Base-by-base conservation (phyloP, 2,888 invertebrate species). In the Chymomyza fuscimana region DNA sequence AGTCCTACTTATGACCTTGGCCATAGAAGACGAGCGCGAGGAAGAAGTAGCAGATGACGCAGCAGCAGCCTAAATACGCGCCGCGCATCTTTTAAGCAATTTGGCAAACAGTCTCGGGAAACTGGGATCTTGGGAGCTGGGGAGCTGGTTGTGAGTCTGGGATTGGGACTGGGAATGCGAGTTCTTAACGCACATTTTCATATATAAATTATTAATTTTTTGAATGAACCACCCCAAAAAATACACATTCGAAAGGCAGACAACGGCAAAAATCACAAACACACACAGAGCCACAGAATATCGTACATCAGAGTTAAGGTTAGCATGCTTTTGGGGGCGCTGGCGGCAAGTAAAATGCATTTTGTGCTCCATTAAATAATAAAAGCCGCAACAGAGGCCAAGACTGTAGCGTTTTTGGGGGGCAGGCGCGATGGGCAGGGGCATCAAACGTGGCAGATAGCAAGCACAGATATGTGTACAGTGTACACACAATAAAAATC, bases 171-270 rank as follows among this genome's bases (percentile, higher is more conserved):
- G 63, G 29, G 29, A 25, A 9, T 59, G 59, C 0, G 52, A 72
- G 81, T 90, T 90, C 89, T 90, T 83, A 89, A 84, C 84, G 86
- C 90, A 90, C 89, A 90, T 90, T 90, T 89, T 90, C 89, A 80
- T 89, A 81, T 82, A 90, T 89, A 86, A 89, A 90, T 89, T 89
- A 90, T 89, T 89, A 89, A 90, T 85, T 88, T 81, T 32, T 70
- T n/a, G 84, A 79, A 73, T 86, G 86, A 83, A 78, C 83, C n/a
- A 46, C 61, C 52, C 58, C 25, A 58, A 25, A 25, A 58, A 25
- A 15, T 25, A 22, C 5, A 60, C 32, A 54, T 50, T 56, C 63
- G 19, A 62, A 32, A 51, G 51, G 50, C 50, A 29, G 25, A 54
- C 46, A 79, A 73, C 80, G 78, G 74, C 74, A 79, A 70, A 68